A percentile compares a stretch with the other conserved stretches of the same genome.
These are phyloP conservation scores for Morone saxatilis DNA, from an alignment of 2,113 vertebrate genomes.

Conservation along the genomic window DNA sequence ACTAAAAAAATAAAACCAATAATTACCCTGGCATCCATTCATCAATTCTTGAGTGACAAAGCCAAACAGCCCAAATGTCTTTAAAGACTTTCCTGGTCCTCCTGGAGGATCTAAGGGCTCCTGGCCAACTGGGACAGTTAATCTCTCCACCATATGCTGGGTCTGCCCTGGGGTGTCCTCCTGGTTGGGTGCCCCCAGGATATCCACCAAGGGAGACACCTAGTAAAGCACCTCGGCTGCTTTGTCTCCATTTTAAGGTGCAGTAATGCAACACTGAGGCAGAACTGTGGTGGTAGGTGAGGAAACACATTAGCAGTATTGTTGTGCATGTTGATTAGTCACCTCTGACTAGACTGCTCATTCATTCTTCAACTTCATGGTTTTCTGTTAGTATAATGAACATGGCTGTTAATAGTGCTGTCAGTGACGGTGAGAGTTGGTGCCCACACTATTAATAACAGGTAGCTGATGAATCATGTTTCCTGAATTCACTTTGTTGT, in stretches of 20 bases:
- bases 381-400: background rate
- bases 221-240: background rate
- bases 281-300: background rate
- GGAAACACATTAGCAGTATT: background rate
- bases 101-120: background rate
- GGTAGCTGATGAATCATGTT: background rate
- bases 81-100: background rate
- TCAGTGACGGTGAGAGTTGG: background rate
- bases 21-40: background rate
- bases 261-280: background rate
- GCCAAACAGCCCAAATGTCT: background rate
- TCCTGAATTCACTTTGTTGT: background rate
- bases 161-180: background rate
- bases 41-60: background rate
- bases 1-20: background rate
- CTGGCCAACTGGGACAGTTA: background rate
- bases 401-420: background rate
- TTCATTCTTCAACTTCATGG: background rate
- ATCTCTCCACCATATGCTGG: background rate
- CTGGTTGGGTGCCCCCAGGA: background rate
- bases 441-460: background rate
- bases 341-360: background rate
- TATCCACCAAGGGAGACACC: background rate
- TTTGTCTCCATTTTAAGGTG: background rate
- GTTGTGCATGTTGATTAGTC: background rate